Conservation (phyloP, 2,113 vertebrate species). For the Andinoacara biseriatus region DNA sequence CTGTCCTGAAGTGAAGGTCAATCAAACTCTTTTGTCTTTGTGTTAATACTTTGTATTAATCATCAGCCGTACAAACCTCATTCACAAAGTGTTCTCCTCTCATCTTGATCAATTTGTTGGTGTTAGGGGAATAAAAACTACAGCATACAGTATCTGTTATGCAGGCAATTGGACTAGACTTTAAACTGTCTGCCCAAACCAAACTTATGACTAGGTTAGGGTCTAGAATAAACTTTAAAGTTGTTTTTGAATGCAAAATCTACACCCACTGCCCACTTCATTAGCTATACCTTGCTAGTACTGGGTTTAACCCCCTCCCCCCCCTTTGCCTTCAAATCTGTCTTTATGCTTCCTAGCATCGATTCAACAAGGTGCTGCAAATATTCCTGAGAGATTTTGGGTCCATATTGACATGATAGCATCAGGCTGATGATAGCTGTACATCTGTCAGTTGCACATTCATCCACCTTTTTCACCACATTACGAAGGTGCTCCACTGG, state of each 20-base stretch:
- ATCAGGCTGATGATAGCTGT: background rate
- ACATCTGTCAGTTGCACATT: too few species aligned
- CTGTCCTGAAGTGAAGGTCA: background rate
- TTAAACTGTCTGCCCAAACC: background rate
- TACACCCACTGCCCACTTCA: too few species aligned
- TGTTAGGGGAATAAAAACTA: background rate
- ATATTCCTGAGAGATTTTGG: background rate
- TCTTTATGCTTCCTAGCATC: background rate
- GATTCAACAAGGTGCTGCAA: background rate
- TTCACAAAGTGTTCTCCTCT: background rate
- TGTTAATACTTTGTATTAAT: background rate
- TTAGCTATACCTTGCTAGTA: too few species aligned
- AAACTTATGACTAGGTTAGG: too few species aligned
- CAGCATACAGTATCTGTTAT: too few species aligned
- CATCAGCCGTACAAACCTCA: background rate
- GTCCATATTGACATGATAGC: background rate
- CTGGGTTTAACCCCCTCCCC: background rate
- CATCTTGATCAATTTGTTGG: background rate
- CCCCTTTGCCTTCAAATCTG: background rate
- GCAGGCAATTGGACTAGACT: too few species aligned
- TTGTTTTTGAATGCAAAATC: too few species aligned
- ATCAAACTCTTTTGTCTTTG: background rate
- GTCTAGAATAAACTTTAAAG: background rate
- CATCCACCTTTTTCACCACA: too few species aligned
- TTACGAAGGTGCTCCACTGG: too few species aligned